These are phyloP conservation scores for Agrotis ipsilon DNA, from an alignment of 2,888 invertebrate species.

Conservation along the genomic window DNA sequence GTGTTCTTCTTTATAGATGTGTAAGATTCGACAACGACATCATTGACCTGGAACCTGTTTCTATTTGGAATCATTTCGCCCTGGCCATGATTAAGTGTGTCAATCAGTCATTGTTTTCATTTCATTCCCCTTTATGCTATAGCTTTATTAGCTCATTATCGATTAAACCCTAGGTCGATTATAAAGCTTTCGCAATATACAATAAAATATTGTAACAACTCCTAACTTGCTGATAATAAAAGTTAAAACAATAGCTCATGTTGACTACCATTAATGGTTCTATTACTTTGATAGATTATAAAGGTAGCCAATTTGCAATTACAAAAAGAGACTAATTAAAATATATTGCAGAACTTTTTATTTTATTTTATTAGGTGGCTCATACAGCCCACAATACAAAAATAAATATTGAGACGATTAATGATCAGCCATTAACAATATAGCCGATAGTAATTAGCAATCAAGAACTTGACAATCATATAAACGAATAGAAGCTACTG, in stretches of 20 bases:
- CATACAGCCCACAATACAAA: too few relatives aligned
- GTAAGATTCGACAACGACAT: neutral
- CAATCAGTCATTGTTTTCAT: slow-evolving; percentile 21
- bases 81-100: slow-evolving; percentile 19
- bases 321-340: neutral
- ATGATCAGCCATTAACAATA: too few relatives aligned
- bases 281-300: neutral
- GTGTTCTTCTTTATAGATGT: neutral
- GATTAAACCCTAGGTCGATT: slow-evolving; percentile 17
- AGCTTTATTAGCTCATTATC: slow-evolving; percentile 6
- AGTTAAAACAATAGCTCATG: slow-evolving; percentile 34
- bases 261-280: slow-evolving; percentile 4
- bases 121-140: neutral
- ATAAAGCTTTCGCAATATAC: slow-evolving; percentile 28
- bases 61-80: slow-evolving; percentile 3
- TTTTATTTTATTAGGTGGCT: too few relatives aligned
- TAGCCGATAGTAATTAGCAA: too few relatives aligned
- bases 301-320: neutral
- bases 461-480: neutral
- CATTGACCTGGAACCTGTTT: too few relatives aligned
- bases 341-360: neutral
- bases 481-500: too few relatives aligned
- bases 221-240: slow-evolving; percentile 28
- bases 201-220: slow-evolving; percentile 39
- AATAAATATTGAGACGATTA: too few relatives aligned